Base-by-base conservation (phyloP, 1,140 invertebrate species). In the Agrypnia vestita region DNA sequence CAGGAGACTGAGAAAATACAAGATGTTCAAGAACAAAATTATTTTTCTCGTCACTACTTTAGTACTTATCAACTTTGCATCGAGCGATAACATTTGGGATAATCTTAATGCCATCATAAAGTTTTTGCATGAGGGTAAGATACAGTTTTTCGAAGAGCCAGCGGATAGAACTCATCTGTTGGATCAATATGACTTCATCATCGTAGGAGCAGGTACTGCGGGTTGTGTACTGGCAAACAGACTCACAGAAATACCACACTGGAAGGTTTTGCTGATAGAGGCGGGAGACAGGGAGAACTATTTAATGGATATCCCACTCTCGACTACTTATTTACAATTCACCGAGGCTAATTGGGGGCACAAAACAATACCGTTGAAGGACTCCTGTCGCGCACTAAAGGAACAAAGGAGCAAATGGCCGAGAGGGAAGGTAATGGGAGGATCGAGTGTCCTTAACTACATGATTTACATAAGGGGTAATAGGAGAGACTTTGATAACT, bases 381-480 rank as follows among this genome's bases (percentile, higher is more conserved):
- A 86, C 72, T 90, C 89, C 79, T 91, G 90, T 77, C 86, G 88
- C 13, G 90, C 90, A 1, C 91, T 91, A 84, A 90, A 91, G 59
- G 90, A 91, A 75, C 89, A 91, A 76, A 88, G 87, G 19, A 92
- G 95, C 84, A 92, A 93, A 76, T 95, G 92, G 92, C 93, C 94
- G 0, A 88, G 93, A 67, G 94, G 94, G 3, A 95, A 95, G 86
- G 94, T 94, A 0, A 90, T 96, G 84, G 96, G 96, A 10, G 96
- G 97, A 0, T 96, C 94, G 0, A 95, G 94, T 55, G 94, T 95
- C 0, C 86, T 98, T 0, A 97, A 98, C 84, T 97, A 96, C 78
- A 96, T 98, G 97, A 95, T 97, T 51, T 97, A 97, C 81, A 95
- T 95, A 0, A 93, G 97, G 83, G 95, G 96, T 4, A 87, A 94